Evolutionary conservation across 2,888 invertebrate species (phyloP), one percentile per base, ranked within the genome.

Genomic region (Diogma glabrata): DNA sequence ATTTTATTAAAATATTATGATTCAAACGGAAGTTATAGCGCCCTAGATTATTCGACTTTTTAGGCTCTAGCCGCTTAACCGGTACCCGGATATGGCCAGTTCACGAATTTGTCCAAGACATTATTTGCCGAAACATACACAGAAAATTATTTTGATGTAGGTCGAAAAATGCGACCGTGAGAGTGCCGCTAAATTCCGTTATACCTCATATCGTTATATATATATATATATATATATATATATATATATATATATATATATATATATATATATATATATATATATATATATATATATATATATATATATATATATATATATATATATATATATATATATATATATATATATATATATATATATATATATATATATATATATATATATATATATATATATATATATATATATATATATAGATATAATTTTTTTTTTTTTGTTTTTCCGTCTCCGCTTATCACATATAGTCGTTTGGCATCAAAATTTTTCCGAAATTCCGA

Each of bases 241-340:
- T 33, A 33, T 33, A 33, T 33, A 33, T 33, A 33, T 33, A 33
- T 33, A 33, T 33, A 33, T 33, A 33, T 33, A 33, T 33, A 33
- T 33, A 33, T 33, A 33, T 33, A 33, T 33, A 33, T 33, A 33
- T 33, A 33, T 33, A 33, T 33, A 33, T 33, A 33, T 7, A 33
- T 33, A 33, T 33, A 33, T 33, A 33, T 33, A 33, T 33, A 33
- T 33, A 33, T 33, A 33, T 33, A 33, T 33, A 33, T 33, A 33
- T 33, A 33, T 33, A 33, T 33, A 33, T 33, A 33, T 33, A 33
- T 33, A 33, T 33, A 33, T 33, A 33, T 33, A 33, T 33, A 33
- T 33, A 33, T 33, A 33, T 33, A 33, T 33, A 33, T 33, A 33
- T 33, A 33, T 33, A 33, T 33, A 33, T 33, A 33, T 33, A 33